Base-by-base conservation (phyloP, 2,113 vertebrate genomes). In the Leptodactylus fuscus region DNA sequence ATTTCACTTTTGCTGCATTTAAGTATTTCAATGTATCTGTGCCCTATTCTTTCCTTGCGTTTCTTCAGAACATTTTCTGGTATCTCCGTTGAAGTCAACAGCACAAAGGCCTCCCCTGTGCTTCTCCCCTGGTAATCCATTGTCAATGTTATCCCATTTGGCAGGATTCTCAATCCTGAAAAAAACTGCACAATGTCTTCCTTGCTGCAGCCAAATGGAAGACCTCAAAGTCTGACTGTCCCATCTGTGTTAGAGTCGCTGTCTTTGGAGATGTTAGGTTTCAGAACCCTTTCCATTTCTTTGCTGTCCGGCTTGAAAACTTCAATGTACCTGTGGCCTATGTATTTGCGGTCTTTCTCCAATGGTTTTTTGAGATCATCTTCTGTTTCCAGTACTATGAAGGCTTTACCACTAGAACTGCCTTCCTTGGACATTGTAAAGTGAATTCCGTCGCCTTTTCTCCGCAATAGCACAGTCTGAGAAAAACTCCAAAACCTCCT, bases 1-100 rank as follows among this genome's bases (percentile, higher is more conserved):
- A 99, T 98, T 94, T 99, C 98, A 90, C 96, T 97, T 89, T 96
- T 96, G 92, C 96, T 99, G 96, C 98, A 99, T 94, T 99, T 99
- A 96, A 99, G 99, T 93, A 99, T 98, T 90, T 99, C 98, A 96
- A 99, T 99, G 76, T 99, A 99, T 96, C 98, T 99, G 98, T 99
- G 98, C 98, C 98, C 98, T 99, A 99, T 99, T 98, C 97, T 99
- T 97, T 99, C 98, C 97, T 99, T 99, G 98, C 99, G 98, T 99
- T 99, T 99, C 96, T 97, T 97, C 97, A 99, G 97, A 97, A 98
- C 98, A 96, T 99, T 98, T 98, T 99, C 98, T 97, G 98, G 97
- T 98, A 99, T 99, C 96, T 99, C 98, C 98, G 99, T 98, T 98
- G 98, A 98, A 95, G 98, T 97, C 99, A 99, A 99, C 98, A 99